Evolutionary conservation across 2,113 vertebrate species (phyloP).

Genomic region (Corythornis cristatus): DNA sequence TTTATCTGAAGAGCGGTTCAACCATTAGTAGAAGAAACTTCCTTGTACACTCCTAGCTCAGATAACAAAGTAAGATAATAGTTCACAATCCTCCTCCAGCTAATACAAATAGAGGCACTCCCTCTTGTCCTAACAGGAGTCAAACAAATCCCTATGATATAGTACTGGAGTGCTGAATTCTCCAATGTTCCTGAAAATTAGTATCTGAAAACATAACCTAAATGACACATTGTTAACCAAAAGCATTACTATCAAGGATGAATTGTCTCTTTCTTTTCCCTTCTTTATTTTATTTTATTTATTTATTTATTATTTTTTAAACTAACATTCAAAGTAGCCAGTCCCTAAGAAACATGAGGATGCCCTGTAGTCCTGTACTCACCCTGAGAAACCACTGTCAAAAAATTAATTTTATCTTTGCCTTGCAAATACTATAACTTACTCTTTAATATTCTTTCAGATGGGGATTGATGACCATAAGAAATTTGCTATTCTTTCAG

Average conservation of each 20-base stretch:
- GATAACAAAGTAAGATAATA: conserved; percentile 85
- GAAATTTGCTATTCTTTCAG: background rate
- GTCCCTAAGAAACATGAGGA: background rate
- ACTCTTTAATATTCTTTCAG: background rate
- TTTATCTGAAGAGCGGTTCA: conserved; percentile 85
- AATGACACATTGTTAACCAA: conserved; percentile 19
- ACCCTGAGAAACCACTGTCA: background rate
- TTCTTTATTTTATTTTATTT: background rate
- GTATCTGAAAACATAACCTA: conserved; percentile 30
- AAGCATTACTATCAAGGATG: background rate
- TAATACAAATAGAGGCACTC: conserved; percentile 83
- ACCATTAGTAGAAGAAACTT: conserved; percentile 85
- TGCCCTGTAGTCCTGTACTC: background rate
- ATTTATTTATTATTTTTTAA: background rate
- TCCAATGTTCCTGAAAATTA: conserved; percentile 40
- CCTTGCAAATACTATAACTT: background rate
- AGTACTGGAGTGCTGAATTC: conserved; percentile 35
- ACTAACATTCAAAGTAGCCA: background rate
- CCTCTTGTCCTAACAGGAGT: conserved; percentile 77
- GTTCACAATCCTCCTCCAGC: conserved; percentile 77
- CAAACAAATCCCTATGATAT: conserved; percentile 51
- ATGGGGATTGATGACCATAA: background rate
- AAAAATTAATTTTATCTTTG: background rate
- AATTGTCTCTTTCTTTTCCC: background rate
- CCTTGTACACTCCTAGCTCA: conserved; percentile 82